Base-by-base conservation (phyloP, 2,888 invertebrate genomes). In the Tenodera sinensis region DNA sequence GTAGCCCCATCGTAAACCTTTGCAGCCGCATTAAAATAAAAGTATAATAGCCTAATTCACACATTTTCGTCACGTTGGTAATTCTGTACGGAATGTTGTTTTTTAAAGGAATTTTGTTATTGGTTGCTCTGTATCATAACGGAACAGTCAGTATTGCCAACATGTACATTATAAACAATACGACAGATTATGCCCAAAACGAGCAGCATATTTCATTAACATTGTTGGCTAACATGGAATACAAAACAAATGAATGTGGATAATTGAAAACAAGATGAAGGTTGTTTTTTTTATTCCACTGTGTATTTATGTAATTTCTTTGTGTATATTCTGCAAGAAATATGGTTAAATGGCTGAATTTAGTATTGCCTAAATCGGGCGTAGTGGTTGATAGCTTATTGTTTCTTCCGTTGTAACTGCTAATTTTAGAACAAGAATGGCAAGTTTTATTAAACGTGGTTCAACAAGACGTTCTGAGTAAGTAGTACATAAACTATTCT, bases 401-500 rank as follows among this genome's bases (percentile, higher is more conserved):
- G 14, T 28, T 71, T 42, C 34, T 88, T 82, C 27, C 20, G 81
- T 12, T 71, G 20, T 34, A 30, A 85, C 27, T 34, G 42, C 20
- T 30, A 34, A 82, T 85, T 28, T 28, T 28, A 28, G 6, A 83
- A 12, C 28, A 83, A 87, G 71, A 47, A 90, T 90, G 93, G 93
- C 94, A 90, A 93, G 92, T 91, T 93, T 93, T 91, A 92, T 92
- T 89, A 92, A 92, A 90, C 92, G 93, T 91, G 92, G 92, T 89
- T 93, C 93, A n/a, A 92, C 93, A 71, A 92, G 93, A 90, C 93
- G 93, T 87, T 94, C 93, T 54, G 94, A 94, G 94, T 94, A 92
- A 94, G 94, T 93, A 90, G 9, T 20, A 14, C n/a, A n/a, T 54
- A 27, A 82, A 30, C 28, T 14, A 15, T 30, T 85, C 3, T 20